Percentiles rank a stretch among this genome's conserved stretches.
Evolutionary conservation across 2,113 vertebrate species (phyloP).

Genomic region (Hymenochirus boettgeri): DNA sequence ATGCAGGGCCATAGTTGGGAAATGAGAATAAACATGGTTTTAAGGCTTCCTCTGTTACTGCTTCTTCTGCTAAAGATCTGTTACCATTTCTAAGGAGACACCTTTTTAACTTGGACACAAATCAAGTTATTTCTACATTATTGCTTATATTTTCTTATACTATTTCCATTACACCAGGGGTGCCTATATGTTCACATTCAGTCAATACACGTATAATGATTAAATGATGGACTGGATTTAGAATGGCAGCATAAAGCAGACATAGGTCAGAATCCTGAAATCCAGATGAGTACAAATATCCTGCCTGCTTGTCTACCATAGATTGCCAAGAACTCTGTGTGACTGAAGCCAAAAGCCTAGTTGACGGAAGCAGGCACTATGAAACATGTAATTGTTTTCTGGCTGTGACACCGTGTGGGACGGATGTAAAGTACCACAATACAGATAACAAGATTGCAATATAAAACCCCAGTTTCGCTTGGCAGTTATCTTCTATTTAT

Average conservation of each 20-base stretch:
- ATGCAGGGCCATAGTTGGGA: too few relatives aligned
- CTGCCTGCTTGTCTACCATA: constrained; percentile 24
- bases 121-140: too few relatives aligned
- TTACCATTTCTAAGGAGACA: too few relatives aligned
- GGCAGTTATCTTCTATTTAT: constrained; percentile 14
- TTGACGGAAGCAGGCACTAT: constrained; percentile 26
- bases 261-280: neutral
- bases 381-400: constrained; percentile 30
- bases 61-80: too few relatives aligned
- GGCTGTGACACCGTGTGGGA: constrained; percentile 31
- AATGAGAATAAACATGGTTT: too few relatives aligned
- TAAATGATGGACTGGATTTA: neutral
- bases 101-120: too few relatives aligned
- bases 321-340: constrained; percentile 36
- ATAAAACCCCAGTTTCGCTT: constrained; percentile 27
- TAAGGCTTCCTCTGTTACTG: too few relatives aligned
- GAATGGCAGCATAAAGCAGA: neutral
- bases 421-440: constrained; percentile 16
- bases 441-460: constrained; percentile 20
- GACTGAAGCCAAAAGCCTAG: constrained; percentile 23
- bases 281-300: constrained; percentile 9
- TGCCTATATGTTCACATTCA: too few relatives aligned
- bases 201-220: too few relatives aligned
- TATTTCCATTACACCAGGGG: too few relatives aligned
- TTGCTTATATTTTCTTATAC: too few relatives aligned